phyloP scores from a whole-genome alignment of 2,113 vertebrate genomes.

The Chascanopsetta lugubris region DNA sequence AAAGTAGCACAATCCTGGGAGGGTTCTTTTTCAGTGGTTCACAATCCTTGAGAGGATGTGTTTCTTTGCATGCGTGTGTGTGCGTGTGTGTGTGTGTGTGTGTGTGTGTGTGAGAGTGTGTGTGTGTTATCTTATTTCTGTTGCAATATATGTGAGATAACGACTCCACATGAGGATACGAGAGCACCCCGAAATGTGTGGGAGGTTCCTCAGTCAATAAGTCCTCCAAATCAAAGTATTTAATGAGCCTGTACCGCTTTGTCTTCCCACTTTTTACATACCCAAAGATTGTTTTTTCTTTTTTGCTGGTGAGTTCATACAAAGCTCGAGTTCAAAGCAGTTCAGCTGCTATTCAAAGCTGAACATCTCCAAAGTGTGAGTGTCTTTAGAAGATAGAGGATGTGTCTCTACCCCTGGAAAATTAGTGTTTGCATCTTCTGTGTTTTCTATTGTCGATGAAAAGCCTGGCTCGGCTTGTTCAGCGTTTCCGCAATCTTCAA shows the following conservation, averaged over 20 bases:
- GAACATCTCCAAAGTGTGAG: background rate
- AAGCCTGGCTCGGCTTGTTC: background rate
- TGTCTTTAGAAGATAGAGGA: background rate
- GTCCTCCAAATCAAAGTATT: conserved; percentile 38
- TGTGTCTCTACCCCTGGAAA: background rate
- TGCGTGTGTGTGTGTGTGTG: background rate
- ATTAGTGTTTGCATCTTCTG: background rate
- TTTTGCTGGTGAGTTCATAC: background rate
- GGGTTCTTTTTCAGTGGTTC: conserved; percentile 2
- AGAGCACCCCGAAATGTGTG: conserved; percentile 31
- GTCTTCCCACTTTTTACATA: conserved; percentile 9
- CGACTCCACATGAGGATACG: conserved; percentile 18
- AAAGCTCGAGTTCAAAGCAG: conserved; percentile 17
- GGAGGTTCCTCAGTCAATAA: conserved; percentile 32
- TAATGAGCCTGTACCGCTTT: conserved; percentile 25
- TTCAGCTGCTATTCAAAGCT: conserved; percentile 2
- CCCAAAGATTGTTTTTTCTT: conserved; percentile 1
- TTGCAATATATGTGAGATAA: background rate
- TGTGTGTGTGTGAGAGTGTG: too few species aligned
- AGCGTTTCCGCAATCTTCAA: background rate
- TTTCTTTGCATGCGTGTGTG: background rate
- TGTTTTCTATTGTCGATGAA: background rate
- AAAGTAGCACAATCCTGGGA: background rate
- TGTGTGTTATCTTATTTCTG: too few species aligned
- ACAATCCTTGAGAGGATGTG: conserved; percentile 9